A percentile compares a stretch with the other conserved stretches of the same genome.
These are phyloP conservation scores for Drosophila siamana DNA, from an alignment of 2,888 invertebrate genomes.

Conservation along the genomic window DNA sequence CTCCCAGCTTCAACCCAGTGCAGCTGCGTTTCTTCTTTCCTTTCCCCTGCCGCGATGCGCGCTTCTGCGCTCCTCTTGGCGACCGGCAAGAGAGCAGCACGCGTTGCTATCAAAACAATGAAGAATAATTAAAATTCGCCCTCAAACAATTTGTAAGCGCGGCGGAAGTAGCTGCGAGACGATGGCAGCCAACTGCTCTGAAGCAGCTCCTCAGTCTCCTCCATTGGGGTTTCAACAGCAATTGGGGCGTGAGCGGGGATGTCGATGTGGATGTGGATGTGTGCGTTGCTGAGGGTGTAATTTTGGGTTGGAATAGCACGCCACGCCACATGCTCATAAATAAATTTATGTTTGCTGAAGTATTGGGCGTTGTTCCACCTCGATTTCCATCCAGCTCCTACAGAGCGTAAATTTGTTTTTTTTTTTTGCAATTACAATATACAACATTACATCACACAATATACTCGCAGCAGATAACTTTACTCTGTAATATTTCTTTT, in stretches of 20 bases:
- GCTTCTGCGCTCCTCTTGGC: background rate
- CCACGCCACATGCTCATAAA: constrained; percentile 74
- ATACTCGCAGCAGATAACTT: constrained; percentile 9
- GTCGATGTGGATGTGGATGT: background rate
- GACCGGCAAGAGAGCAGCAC: constrained; percentile 45
- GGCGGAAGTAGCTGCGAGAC: constrained; percentile 61
- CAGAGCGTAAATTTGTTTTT: constrained; percentile 63
- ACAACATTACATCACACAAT: too few species aligned
- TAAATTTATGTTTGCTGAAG: constrained; percentile 74
- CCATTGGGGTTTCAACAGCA: constrained; percentile 3
- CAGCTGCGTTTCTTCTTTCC: constrained; percentile 16
- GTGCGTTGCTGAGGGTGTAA: background rate
- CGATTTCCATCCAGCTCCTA: constrained; percentile 21
- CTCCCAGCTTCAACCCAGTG: constrained; percentile 11
- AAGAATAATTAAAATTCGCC: constrained; percentile 82
- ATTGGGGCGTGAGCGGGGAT: background rate
- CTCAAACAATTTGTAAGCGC: constrained; percentile 78
- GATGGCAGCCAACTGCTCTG: constrained; percentile 30
- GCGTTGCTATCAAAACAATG: constrained; percentile 78
- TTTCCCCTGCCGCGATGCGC: background rate
- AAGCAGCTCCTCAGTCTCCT: constrained; percentile 19
- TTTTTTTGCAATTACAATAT: too few species aligned
- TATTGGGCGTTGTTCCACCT: constrained; percentile 56
- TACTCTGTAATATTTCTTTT: background rate
- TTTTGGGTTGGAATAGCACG: constrained; percentile 7